These are phyloP conservation scores for Athene noctua DNA, from an alignment of 2,113 vertebrate genomes.

Conservation along the genomic window DNA sequence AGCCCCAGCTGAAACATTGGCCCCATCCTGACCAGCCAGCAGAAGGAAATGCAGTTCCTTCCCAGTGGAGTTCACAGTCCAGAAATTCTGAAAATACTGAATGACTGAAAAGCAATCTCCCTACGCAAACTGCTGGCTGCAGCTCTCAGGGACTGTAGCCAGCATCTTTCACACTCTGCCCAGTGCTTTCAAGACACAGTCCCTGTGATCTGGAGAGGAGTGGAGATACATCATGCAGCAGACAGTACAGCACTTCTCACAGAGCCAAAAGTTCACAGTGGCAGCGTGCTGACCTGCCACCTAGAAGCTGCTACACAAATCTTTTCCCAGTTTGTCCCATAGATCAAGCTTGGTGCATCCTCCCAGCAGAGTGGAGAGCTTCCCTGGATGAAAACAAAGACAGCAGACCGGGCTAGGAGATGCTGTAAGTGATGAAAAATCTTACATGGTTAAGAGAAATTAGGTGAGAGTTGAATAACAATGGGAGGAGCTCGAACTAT, in stretches of 20 bases:
- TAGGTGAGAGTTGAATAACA: background rate
- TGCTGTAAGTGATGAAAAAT: background rate
- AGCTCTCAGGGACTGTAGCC: background rate
- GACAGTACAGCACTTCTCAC: background rate
- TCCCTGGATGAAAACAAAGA: background rate
- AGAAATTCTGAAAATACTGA: background rate
- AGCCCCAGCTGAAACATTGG: background rate
- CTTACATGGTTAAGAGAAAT: background rate
- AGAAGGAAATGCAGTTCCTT: background rate
- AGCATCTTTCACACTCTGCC: background rate
- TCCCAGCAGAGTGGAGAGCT: background rate
- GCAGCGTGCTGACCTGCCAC: rapidly evolving
- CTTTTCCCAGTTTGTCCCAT: background rate
- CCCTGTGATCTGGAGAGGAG: background rate
- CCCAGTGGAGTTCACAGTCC: background rate
- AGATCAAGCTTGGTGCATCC: background rate
- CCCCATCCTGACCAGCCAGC: background rate
- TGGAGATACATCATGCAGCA: background rate
- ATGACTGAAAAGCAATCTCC: background rate
- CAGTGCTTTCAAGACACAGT: background rate
- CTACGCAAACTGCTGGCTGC: background rate
- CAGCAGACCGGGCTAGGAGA: background rate
- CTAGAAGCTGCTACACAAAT: background rate
- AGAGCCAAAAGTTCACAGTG: background rate
- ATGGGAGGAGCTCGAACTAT: background rate